Evolutionary conservation across 2,888 invertebrate genomes (phyloP), one percentile per base, ranked within the genome.

Genomic region (Eucera pruinosa): DNA sequence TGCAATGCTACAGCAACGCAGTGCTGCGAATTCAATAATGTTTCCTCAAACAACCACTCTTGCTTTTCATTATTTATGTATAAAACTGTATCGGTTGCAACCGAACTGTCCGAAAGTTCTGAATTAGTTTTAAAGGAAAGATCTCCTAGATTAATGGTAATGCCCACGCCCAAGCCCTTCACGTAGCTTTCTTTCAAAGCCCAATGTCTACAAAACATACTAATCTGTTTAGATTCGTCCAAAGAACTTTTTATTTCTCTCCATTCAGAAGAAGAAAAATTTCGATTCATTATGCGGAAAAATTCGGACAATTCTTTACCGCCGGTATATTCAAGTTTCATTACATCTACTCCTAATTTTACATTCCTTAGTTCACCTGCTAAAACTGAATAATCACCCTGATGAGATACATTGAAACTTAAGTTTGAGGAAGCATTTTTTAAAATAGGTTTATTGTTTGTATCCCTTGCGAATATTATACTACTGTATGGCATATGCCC

Each of bases 141-240:
- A 82, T 95, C 94, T 83, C 94, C 93, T 52, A 99, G 93, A 87
- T 97, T 95, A 79, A 96, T 93, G 0, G 96, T 96, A 65, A 99
- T 95, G 36, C 98, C 98, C 27, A 96, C 93, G 23, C 98, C 98
- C 66, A 96, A 94, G 80, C 98, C 98, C 93, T 99, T 99, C 0
- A 97, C 96, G 90, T 97, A 98, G 90, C 98, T 96, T 92, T 99
- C 98, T 92, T 99, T 99, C 58, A 99, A 93, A 86, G 97, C 96
- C 98, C 99, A 99, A 88, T 96, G 94, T 77, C 98, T 94, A 91
- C 96, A 98, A 92, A 98, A 99, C 89, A 95, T 95, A 18, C 94
- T 93, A 41, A 97, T 93, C 91, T 97, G 95, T n/a, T 95, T 94
- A 25, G 89, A 88, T 84, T 97, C 95, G 2, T 86, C 27, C n/a